Base-by-base conservation (phyloP, 2,113 vertebrate genomes). In the Eurystomus gularis region DNA sequence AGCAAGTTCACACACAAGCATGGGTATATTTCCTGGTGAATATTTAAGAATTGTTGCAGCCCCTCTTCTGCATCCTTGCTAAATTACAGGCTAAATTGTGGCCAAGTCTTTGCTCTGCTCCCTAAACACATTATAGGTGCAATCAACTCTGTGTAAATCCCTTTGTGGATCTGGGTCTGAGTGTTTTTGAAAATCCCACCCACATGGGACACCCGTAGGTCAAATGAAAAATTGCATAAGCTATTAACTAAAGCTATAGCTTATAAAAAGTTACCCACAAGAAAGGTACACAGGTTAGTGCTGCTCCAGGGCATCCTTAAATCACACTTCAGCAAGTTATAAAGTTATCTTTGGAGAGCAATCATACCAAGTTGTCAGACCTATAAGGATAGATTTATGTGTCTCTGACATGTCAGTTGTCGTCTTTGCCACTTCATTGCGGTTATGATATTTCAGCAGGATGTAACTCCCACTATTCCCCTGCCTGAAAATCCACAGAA, bases 301-400 rank as follows among this genome's bases (percentile, higher is more conserved):
- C 92, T 94, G 95, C 97, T 97, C 90, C 89, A 90, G 93, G 97
- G 96, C 96, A 96, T 97, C 82, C 83, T 96, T 91, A 94, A 96
- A 93, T 95, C 90, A 96, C 97, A 97, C 95, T 96, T 97, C 97
- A 97, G 94, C 82, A 95, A 95, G 86, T 96, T 93, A 97, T 86
- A 62, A 97, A 97, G 97, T 97, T 98, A 94, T 97, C 93, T 97
- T 97, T 97, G 97, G 97, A 97, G 77, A 90, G 92, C 79, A 94
- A 97, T 98, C 97, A 97, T 66, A 97, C 94, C 84, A 92, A 73
- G 85, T 75, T 97, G 95, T 97, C 97, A 97, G 78, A 13, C 85
- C 88, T 89, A 58, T 80, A 78, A 84, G 75, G 93, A 77, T n/a
- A 86, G 82, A 80, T 94, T 92, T 95, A 58, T 40, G 68, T 73